These are phyloP conservation scores for Ochotona princeps DNA, from an alignment of 2,113 vertebrate species.

Conservation along the genomic window DNA sequence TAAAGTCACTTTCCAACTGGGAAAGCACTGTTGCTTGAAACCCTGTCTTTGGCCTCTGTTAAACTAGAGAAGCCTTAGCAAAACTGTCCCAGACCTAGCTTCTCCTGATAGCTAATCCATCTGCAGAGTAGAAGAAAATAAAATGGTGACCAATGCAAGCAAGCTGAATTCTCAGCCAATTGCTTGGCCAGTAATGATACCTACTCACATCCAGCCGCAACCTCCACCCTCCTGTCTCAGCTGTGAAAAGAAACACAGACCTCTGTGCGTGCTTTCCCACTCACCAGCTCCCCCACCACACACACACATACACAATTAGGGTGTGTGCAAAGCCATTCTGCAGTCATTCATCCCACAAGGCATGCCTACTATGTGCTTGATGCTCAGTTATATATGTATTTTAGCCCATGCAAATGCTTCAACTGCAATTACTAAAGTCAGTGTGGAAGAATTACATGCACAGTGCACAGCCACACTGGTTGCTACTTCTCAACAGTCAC, in stretches of 20 bases:
- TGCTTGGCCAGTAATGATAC: background rate
- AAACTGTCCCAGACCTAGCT: slow-evolving; percentile 13
- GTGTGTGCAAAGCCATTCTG: background rate
- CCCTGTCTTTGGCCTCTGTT: background rate
- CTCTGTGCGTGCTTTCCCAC: background rate
- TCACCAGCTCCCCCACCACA: background rate
- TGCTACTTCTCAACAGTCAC: background rate
- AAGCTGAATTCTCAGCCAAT: background rate
- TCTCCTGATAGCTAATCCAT: background rate
- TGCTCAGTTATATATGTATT: background rate
- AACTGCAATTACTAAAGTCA: slow-evolving; percentile 32
- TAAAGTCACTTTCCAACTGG: slow-evolving; percentile 58
- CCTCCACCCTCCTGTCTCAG: background rate
- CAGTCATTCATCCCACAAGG: background rate
- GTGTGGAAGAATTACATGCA: background rate
- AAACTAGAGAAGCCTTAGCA: background rate
- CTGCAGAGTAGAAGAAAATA: background rate
- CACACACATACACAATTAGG: background rate
- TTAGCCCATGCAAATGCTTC: background rate
- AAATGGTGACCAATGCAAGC: background rate
- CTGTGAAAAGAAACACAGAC: slow-evolving; percentile 10
- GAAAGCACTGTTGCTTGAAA: slow-evolving; percentile 23
- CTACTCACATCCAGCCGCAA: background rate
- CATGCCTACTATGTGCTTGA: background rate
- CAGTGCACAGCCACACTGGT: background rate